Percentiles rank a stretch among this genome's conserved stretches.
Conservation (phyloP, 2,797 vertebrate genomes). For the Scomberomorus guttatus region DNA sequence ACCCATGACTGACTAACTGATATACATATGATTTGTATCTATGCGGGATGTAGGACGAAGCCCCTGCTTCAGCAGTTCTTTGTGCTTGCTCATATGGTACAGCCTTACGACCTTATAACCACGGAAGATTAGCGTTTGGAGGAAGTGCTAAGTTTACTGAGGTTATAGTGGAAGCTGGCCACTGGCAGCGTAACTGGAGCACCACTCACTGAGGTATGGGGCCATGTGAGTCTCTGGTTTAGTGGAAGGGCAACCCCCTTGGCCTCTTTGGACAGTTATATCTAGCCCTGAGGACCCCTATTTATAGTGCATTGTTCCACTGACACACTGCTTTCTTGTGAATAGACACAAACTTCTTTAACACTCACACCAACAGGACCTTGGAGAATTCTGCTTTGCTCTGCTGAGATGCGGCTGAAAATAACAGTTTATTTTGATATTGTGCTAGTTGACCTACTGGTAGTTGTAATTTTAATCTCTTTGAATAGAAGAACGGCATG, state of each 20-base stretch:
- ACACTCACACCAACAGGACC: constrained; percentile 45
- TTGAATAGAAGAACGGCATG: not conserved
- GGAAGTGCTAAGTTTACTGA: constrained; percentile 62
- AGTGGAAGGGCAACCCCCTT: constrained; percentile 75
- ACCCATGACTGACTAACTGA: constrained; percentile 6
- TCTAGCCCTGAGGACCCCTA: constrained; percentile 75
- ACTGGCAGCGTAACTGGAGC: constrained; percentile 71
- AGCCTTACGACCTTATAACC: constrained; percentile 14
- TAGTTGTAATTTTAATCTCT: constrained; percentile 8
- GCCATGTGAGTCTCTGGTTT: constrained; percentile 70
- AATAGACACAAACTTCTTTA: constrained; percentile 55
- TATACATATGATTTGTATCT: constrained; percentile 15
- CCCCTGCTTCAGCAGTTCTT: constrained; percentile 10
- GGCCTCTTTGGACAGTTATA: constrained; percentile 80
- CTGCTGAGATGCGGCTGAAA: constrained; percentile 33
- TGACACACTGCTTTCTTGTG: constrained; percentile 81
- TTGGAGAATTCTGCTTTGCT: constrained; percentile 28
- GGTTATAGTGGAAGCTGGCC: constrained; percentile 66
- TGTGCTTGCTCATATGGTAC: not conserved
- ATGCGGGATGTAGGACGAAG: constrained; percentile 15
- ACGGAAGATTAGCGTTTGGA: constrained; percentile 31
- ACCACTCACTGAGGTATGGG: constrained; percentile 63
- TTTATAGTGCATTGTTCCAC: constrained; percentile 86
- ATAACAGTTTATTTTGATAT: constrained; percentile 44
- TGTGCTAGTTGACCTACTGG: not conserved